These are phyloP conservation scores for Oreonectes daqikongensis DNA, from an alignment of 2,797 vertebrate species.

Conservation along the genomic window DNA sequence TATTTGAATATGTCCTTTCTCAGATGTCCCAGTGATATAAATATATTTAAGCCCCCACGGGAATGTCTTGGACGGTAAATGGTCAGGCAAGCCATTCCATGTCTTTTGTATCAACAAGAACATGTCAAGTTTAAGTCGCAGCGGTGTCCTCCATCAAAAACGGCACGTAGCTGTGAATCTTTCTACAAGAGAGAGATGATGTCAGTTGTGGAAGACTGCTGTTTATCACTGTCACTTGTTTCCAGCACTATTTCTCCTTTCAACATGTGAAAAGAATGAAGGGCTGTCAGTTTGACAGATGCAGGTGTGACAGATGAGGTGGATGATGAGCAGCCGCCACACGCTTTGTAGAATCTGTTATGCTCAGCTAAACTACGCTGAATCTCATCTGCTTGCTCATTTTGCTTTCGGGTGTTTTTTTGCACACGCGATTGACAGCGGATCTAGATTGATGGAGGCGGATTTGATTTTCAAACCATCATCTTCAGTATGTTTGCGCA, in stretches of 20 bases:
- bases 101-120: conserved; percentile 24
- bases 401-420: conserved; percentile 7
- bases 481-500: background rate
- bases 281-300: conserved; percentile 40
- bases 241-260: conserved; percentile 36
- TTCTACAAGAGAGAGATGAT: background rate
- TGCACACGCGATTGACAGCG: background rate
- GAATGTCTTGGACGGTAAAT: conserved; percentile 3
- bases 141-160: conserved; percentile 24
- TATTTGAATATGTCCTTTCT: conserved; percentile 29
- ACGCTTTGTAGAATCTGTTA: conserved; percentile 15
- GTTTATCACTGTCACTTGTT: conserved; percentile 46
- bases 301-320: conserved; percentile 34
- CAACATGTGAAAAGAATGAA: conserved; percentile 28
- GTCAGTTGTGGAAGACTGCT: conserved; percentile 30
- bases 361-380: conserved; percentile 7
- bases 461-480: conserved; percentile 7
- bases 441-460: conserved; percentile 6
- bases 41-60: conserved; percentile 18
- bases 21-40: conserved; percentile 20
- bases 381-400: conserved; percentile 26
- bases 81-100: background rate
- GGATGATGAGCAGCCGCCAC: conserved; percentile 27
- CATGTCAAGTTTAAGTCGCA: conserved; percentile 13
- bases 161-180: background rate